Conservation (phyloP, 2,797 vertebrate genomes). For the Catostomus latipinnis region DNA sequence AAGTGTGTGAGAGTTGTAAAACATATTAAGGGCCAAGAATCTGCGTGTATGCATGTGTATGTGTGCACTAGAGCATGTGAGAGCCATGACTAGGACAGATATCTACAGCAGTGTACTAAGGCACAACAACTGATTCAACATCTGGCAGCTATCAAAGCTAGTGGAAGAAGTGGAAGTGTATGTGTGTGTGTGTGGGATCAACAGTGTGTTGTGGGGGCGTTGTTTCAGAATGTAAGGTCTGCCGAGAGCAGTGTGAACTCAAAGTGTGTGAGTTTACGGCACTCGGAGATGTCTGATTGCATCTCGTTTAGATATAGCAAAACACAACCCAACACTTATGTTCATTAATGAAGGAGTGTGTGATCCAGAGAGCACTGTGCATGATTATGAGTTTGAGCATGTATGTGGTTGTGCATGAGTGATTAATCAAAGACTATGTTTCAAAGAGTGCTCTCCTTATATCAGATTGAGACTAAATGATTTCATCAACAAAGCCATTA, state of each 20-base stretch:
- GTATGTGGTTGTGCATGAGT: neutral
- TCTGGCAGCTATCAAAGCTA: constrained; percentile 62
- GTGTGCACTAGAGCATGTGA: constrained; percentile 33
- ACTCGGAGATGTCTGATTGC: constrained; percentile 48
- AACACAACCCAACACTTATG: constrained; percentile 44
- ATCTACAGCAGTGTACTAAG: constrained; percentile 33
- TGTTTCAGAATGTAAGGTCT: constrained; percentile 44
- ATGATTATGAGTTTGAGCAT: constrained; percentile 28
- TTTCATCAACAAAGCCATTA: constrained; percentile 57
- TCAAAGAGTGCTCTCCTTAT: constrained; percentile 38
- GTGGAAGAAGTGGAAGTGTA: constrained; percentile 36
- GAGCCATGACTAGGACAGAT: constrained; percentile 4
- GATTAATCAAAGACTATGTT: constrained; percentile 49
- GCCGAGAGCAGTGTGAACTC: constrained; percentile 36
- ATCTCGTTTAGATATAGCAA: constrained; percentile 48
- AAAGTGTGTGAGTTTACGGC: constrained; percentile 47
- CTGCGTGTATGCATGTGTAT: constrained; percentile 10
- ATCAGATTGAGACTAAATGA: constrained; percentile 46
- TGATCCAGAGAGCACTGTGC: constrained; percentile 17
- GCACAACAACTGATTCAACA: constrained; percentile 51
- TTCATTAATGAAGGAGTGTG: constrained; percentile 48
- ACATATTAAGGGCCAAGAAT: neutral
- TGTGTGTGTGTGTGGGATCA: constrained; percentile 46
- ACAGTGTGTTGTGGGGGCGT: constrained; percentile 41
- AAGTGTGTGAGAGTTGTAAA: neutral